Base-by-base conservation (phyloP, 1,140 invertebrate genomes). In the Temnothorax nylanderi region DNA sequence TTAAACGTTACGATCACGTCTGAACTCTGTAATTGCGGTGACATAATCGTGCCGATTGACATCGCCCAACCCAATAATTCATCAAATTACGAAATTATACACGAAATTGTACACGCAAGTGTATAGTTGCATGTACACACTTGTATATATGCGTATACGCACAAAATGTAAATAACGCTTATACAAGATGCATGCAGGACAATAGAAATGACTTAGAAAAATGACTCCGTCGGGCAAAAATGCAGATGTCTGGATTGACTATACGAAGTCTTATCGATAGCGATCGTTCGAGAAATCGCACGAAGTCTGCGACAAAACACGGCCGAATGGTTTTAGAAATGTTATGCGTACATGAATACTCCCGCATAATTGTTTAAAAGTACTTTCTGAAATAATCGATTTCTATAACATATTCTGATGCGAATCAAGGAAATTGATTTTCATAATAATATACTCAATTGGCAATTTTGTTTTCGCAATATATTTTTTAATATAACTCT, bases 1-100 rank as follows among this genome's bases (percentile, higher is more conserved):
- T 93, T 92, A 92, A 93, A 94, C 90, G 93, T 92, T 93, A 91
- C 91, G 89, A 92, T 92, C 87, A 87, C 89, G 88, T 62, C 26
- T 65, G 49, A 13, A 78, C 74, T 65, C 69, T 80, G 91, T 93
- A 93, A 94, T 94, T 91, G 91, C 89, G 80, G 85, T 90, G 92
- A 94, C 92, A 91, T 93, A 94, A 94, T 94, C 92, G 93, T 91
- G 91, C 71, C 91, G 90, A 94, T 93, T 94, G 90, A 71, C 80
- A 85, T 71, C 81, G 85, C 32, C 72, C 64, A 60, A 58, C 51
- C 71, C 75, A 86, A 90, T 92, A 93, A 94, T 93, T 91, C 90
- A 91, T 92, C 89, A 81, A 89, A 64, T 81, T 77, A 89, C 89
- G 92, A 92, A 94, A 93, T 94, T 93, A 92, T 91, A 87, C 80